Evolutionary conservation across 1,140 invertebrate genomes (phyloP).

Genomic region (Drosophila pruinosa): DNA sequence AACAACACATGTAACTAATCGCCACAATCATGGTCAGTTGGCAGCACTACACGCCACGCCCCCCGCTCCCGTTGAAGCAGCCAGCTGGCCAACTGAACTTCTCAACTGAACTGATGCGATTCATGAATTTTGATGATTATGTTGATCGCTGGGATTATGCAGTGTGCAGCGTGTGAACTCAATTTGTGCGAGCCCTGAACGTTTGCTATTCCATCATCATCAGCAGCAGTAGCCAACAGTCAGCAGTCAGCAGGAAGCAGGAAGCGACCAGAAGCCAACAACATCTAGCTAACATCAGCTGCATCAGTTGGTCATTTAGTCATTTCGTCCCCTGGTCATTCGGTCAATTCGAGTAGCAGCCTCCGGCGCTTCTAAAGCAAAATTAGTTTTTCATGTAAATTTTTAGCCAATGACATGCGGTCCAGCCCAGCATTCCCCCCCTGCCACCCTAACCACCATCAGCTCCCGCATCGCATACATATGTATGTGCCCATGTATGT

Average conservation of each 20-base stretch:
- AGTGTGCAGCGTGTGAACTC: slow-evolving; percentile 66
- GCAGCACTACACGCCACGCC: neutral
- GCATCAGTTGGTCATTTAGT: slow-evolving; percentile 32
- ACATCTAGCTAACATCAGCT: too few species aligned
- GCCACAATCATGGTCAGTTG: slow-evolving; percentile 22
- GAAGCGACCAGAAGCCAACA: neutral
- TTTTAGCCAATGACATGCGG: slow-evolving; percentile 53
- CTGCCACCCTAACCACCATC: neutral
- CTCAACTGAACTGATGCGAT: slow-evolving; percentile 22
- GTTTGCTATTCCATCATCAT: slow-evolving; percentile 23
- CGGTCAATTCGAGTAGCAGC: neutral
- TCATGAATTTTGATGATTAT: slow-evolving; percentile 76
- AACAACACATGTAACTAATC: slow-evolving; percentile 63
- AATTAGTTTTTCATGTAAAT: slow-evolving; percentile 81
- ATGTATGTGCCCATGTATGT: neutral
- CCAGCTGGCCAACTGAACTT: neutral
- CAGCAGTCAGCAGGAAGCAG: neutral
- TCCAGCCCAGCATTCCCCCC: neutral
- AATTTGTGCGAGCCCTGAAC: slow-evolving; percentile 46
- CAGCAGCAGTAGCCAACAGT: slow-evolving; percentile 9
- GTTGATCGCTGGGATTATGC: slow-evolving; percentile 57
- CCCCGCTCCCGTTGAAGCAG: neutral
- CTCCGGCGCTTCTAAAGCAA: slow-evolving; percentile 31
- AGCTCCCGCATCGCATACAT: neutral
- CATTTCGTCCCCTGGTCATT: slow-evolving; percentile 27